These are phyloP conservation scores for Drosophila mauritiana DNA, from an alignment of 1,140 invertebrate species.

Conservation along the genomic window DNA sequence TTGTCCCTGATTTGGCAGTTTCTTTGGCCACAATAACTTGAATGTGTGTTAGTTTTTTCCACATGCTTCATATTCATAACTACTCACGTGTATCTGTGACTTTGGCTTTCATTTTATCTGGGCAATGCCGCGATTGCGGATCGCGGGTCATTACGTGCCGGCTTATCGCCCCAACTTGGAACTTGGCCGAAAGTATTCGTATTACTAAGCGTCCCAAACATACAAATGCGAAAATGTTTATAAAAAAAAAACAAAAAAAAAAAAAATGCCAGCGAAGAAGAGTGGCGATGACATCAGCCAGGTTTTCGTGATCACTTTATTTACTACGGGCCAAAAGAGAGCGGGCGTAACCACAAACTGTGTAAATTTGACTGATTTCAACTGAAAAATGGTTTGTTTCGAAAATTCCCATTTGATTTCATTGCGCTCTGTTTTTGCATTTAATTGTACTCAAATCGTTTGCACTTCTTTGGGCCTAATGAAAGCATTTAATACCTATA, in stretches of 20 bases:
- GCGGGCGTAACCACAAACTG: slow-evolving; percentile 8
- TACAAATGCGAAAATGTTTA: neutral
- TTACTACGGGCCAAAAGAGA: slow-evolving; percentile 3
- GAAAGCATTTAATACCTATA: no score
- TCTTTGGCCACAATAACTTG: neutral
- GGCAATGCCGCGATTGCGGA: slow-evolving; percentile 47
- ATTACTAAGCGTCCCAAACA: slow-evolving; percentile 43
- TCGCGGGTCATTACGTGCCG: slow-evolving; percentile 67
- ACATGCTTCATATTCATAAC: neutral
- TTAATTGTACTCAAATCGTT: no score
- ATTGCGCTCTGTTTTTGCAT: no score
- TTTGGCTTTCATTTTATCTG: slow-evolving; percentile 44
- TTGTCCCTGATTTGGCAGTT: no score
- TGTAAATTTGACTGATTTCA: slow-evolving; percentile 19
- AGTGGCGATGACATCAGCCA: slow-evolving; percentile 37
- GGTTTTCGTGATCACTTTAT: neutral
- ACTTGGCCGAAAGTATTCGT: slow-evolving; percentile 43
- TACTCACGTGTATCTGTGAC: slow-evolving; percentile 38
- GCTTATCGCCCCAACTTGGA: slow-evolving; percentile 56
- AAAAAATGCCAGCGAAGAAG: slow-evolving; percentile 29
- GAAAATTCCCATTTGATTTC: no score
- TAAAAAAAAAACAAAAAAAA: slow-evolving; percentile 18
- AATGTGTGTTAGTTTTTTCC: neutral
- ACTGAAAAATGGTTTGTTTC: neutral
- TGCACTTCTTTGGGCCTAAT: no score